Percentiles rank a stretch among this genome's conserved stretches.
These are phyloP conservation scores for Hydrozoanthus gracilis DNA, from an alignment of 92 coral and sea anemone genomes.

Conservation along the genomic window DNA sequence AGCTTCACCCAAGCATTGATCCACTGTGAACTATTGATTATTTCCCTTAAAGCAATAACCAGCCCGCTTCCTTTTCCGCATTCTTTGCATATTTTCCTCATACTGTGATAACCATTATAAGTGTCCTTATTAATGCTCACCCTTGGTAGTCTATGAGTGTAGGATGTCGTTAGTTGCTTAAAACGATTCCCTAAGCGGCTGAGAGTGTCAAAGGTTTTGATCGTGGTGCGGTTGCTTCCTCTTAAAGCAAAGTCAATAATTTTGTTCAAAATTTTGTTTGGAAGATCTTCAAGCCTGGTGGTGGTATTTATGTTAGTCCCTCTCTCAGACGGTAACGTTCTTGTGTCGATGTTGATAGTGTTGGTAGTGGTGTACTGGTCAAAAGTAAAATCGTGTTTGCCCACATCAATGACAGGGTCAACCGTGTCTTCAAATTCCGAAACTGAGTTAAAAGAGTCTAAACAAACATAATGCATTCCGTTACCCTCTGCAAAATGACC, in stretches of 20 bases:
- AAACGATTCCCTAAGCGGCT: not conserved
- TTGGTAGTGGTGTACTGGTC: not conserved
- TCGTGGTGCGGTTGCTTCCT: not conserved
- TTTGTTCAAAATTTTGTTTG: not conserved
- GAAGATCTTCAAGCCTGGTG: not conserved
- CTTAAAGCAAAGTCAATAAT: not conserved
- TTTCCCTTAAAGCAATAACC: constrained; percentile 28
- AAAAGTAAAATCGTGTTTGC: not conserved
- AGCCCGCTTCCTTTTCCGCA: constrained; percentile 37
- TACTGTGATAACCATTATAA: constrained; percentile 11
- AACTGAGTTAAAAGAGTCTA: not conserved
- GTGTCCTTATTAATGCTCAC: not conserved
- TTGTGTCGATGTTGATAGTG: not conserved
- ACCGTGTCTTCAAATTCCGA: not conserved
- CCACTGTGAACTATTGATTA: constrained; percentile 42
- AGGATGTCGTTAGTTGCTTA: not conserved
- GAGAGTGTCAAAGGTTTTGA: constrained; percentile 3
- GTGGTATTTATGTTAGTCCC: not conserved
- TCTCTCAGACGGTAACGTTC: not conserved
- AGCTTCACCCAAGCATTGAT: constrained; percentile 39
- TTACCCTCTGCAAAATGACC: not conserved
- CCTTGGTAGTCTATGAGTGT: not conserved
- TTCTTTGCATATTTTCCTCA: constrained; percentile 29
- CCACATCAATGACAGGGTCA: not conserved
- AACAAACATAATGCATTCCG: not conserved